A percentile compares a stretch with the other conserved stretches of the same genome.
Evolutionary conservation across 2,888 invertebrate species (phyloP).

Genomic region (Anagyrus pseudococci): DNA sequence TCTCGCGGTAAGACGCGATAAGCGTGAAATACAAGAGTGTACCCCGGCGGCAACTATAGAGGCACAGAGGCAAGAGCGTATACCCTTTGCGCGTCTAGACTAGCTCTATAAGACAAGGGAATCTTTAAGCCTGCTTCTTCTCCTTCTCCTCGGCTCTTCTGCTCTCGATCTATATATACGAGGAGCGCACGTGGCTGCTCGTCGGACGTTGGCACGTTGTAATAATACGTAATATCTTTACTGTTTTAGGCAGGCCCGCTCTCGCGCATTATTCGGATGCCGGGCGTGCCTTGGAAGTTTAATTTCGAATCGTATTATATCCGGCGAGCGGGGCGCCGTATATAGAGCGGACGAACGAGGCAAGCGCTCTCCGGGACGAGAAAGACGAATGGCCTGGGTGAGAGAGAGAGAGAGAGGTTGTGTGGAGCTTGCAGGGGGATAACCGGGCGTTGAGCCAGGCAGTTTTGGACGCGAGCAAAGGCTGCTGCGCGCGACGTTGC

Average conservation of each 20-base stretch:
- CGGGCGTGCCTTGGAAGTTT: conserved; percentile 57
- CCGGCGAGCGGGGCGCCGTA: conserved; percentile 40
- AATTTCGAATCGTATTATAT: conserved; percentile 59
- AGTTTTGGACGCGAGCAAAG: conserved; percentile 36
- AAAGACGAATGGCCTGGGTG: conserved; percentile 33
- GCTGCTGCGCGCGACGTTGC: too few relatives aligned
- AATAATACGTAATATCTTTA: conserved; percentile 60
- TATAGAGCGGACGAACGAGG: conserved; percentile 18
- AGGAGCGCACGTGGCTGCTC: conserved; percentile 1
- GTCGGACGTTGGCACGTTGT: conserved; percentile 50
- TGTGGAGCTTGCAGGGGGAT: conserved; percentile 22
- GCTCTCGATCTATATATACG: not conserved
- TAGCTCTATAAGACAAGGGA: too few relatives aligned
- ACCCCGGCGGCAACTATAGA: too few relatives aligned
- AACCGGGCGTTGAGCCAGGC: conserved; percentile 33
- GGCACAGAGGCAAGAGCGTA: too few relatives aligned
- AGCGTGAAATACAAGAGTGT: too few relatives aligned
- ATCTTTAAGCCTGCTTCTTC: too few relatives aligned
- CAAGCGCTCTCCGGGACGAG: conserved; percentile 18
- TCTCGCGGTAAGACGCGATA: too few relatives aligned
- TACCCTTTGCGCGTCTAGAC: too few relatives aligned
- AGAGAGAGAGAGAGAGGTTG: conserved; percentile 20
- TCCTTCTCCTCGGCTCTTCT: too few relatives aligned
- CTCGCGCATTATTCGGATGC: conserved; percentile 57
- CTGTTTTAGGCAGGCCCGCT: conserved; percentile 55